A percentile compares a stretch with the other conserved stretches of the same genome.
phyloP scores from a whole-genome alignment of 1,140 invertebrate species.

The Yoshiicerus persimilis region DNA sequence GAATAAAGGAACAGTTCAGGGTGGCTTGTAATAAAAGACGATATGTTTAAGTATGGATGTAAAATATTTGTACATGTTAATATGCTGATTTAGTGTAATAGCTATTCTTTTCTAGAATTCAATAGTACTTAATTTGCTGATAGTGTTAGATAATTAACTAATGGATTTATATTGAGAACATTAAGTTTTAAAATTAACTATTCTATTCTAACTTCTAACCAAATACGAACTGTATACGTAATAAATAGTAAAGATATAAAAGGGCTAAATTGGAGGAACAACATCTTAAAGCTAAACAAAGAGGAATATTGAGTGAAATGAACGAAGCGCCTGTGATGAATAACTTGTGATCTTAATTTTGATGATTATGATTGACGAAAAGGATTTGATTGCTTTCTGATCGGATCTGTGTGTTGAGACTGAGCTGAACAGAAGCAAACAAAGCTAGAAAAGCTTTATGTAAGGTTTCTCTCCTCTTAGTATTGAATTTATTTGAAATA shows the following conservation, averaged over 20 bases:
- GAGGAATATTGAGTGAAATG: not conserved
- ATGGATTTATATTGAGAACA: too few species aligned
- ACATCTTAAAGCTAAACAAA: not conserved
- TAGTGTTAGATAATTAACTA: not conserved
- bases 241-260: too few species aligned
- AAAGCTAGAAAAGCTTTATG: not conserved
- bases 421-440: not conserved
- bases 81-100: not conserved
- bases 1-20: not conserved
- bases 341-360: constrained; percentile 16
- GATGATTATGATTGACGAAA: not conserved
- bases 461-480: not conserved
- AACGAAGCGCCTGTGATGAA: constrained; percentile 6
- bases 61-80: not conserved
- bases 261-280: not conserved
- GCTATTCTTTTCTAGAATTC: not conserved
- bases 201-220: not conserved
- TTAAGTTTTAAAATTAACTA: not conserved
- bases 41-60: not conserved
- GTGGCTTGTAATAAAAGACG: constrained; percentile 19
- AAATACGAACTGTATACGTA: constrained; percentile 10
- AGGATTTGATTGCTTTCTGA: not conserved
- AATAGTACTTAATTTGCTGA: not conserved
- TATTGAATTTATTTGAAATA: not conserved
- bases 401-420: not conserved